phyloP scores from a whole-genome alignment of 2,888 invertebrate species.

The Dasypolia templi region DNA sequence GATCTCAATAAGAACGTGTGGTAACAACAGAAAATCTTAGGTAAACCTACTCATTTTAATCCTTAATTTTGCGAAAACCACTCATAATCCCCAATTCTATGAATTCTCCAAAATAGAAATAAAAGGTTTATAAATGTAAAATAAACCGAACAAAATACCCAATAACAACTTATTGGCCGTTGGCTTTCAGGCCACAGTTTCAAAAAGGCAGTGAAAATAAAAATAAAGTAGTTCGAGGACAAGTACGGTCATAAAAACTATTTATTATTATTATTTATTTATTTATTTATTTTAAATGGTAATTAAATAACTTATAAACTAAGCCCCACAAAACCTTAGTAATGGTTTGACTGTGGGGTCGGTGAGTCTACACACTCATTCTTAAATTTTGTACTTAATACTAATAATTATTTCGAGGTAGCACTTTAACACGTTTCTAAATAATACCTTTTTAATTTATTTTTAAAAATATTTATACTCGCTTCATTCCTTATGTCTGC shows the following conservation, averaged over 20 bases:
- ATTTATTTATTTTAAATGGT: too few relatives aligned
- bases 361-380: too few relatives aligned
- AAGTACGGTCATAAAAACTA: slow-evolving; percentile 52
- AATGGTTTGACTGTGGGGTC: too few relatives aligned
- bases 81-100: neutral
- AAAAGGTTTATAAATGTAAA: slow-evolving; percentile 22
- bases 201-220: slow-evolving; percentile 47
- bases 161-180: slow-evolving; percentile 45
- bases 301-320: too few relatives aligned
- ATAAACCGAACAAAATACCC: slow-evolving; percentile 16
- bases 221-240: slow-evolving; percentile 46
- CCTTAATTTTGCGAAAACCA: neutral
- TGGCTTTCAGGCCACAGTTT: slow-evolving; percentile 27
- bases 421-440: too few relatives aligned
- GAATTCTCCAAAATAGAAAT: slow-evolving; percentile 17
- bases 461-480: too few relatives aligned
- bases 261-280: too few relatives aligned
- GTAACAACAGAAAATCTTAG: neutral
- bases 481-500: too few relatives aligned
- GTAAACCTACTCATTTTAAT: neutral
- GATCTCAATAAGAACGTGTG: neutral
- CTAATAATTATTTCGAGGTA: too few relatives aligned
- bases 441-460: too few relatives aligned
- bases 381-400: too few relatives aligned
- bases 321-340: too few relatives aligned